These are phyloP conservation scores for Dendrocopos noguchii DNA, from an alignment of 2,113 vertebrate genomes.

Conservation along the genomic window DNA sequence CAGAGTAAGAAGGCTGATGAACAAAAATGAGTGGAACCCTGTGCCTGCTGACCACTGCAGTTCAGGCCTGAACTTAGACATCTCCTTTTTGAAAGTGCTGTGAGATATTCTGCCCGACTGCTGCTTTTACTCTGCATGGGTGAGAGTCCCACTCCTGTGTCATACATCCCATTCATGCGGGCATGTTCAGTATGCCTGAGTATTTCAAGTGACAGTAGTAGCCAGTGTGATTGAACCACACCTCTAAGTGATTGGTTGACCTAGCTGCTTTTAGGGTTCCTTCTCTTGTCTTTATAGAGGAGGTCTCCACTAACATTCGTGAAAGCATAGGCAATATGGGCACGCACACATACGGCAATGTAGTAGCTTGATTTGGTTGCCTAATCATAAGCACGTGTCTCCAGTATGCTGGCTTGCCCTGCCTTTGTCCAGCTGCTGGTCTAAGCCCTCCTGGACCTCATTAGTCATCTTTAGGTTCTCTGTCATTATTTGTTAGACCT, in stretches of 20 bases:
- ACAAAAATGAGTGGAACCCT: not conserved
- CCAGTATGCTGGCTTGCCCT: not conserved
- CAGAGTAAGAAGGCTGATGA: not conserved
- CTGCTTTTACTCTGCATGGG: not conserved
- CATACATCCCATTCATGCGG: not conserved
- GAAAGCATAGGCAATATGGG: not conserved
- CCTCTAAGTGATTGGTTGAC: not conserved
- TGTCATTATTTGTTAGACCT: not conserved
- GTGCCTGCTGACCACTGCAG: not conserved
- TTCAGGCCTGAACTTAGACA: not conserved
- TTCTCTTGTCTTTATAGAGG: not conserved
- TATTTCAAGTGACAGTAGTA: not conserved
- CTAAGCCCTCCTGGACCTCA: not conserved
- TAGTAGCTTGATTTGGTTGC: not conserved
- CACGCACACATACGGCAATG: not conserved
- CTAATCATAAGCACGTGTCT: not conserved
- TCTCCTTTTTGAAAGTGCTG: not conserved
- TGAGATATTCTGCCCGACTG: not conserved
- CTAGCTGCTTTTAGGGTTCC: not conserved
- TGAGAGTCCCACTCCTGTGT: not conserved
- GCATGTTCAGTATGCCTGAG: not conserved
- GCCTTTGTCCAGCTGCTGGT: not conserved
- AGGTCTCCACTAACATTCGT: not conserved
- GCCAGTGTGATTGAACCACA: not conserved
- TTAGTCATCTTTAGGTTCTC: not conserved